Evolutionary conservation across 2,113 vertebrate species (phyloP), one percentile per base, ranked within the genome.

Genomic region (Corydoras sp.): DNA sequence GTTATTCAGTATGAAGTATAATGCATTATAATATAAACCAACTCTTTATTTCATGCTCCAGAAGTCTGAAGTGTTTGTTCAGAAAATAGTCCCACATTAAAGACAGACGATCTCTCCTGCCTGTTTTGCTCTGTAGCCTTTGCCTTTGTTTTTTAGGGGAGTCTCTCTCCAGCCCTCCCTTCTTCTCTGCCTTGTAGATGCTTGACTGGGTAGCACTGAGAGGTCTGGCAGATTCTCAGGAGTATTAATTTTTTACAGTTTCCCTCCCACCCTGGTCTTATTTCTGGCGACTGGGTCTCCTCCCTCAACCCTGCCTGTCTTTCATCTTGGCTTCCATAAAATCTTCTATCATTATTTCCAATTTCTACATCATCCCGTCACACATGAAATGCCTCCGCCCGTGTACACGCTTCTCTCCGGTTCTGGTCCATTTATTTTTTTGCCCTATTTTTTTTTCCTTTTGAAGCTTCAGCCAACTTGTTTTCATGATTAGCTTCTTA

Each of bases 291-390:
- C 53, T 43, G 48, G 60, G 66, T 72, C 61, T 73, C 70, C 62
- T 77, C 71, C 56, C 66, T 77, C 32, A 69, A 59, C 58, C 61
- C 35, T 15, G n/a, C 11, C 35, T 69, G 48, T 65, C 61, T 69
- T 66, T 73, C 56, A 73, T 73, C 71, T 73, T 50, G 58, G 62
- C 73, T 73, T 73, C 68, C 67, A 43, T 29, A 13, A 65, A 76
- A 58, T 73, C 60, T 35, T 31, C 50, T 66, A 64, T 69, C 66
- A 65, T 73, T 69, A 65, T 43, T 77, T 73, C 50, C 62, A 70
- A 48, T 54, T 63, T 69, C 56, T 73, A 55, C 69, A 73, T 13
- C 14, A 69, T 12, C 56, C 65, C 63, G 29, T 68, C 43, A 3
- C 48, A 66, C 71, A 66, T 73, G 56, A 73, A 73, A 73, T 73